Evolutionary conservation across 2,797 vertebrate species (phyloP).

Genomic region (Anabas testudineus): DNA sequence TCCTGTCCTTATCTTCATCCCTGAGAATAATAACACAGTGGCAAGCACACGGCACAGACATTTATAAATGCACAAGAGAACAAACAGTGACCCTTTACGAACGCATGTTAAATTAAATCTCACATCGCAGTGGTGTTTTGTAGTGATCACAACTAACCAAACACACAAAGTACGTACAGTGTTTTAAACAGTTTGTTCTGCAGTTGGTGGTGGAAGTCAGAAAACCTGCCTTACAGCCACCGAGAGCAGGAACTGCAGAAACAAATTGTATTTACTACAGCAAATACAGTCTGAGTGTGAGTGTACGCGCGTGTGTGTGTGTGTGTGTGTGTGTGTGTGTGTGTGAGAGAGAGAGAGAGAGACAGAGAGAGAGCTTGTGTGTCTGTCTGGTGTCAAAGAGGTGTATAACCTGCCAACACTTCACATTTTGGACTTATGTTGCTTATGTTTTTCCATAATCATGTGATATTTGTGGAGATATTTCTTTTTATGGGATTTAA

Average conservation of each 20-base stretch:
- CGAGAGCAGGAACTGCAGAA: conserved; percentile 43
- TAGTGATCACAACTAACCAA: conserved; percentile 67
- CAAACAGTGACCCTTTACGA: conserved; percentile 66
- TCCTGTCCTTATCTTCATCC: conserved; percentile 83
- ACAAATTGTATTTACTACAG: conserved; percentile 44
- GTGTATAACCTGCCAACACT: conserved; percentile 5
- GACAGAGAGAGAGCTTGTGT: too few species aligned
- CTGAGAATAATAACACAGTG: conserved; percentile 73
- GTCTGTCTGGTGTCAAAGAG: conserved; percentile 17
- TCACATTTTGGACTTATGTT: conserved; percentile 20
- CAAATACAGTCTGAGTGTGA: conserved; percentile 24
- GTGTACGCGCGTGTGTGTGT: conserved; percentile 9
- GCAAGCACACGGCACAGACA: conserved; percentile 68
- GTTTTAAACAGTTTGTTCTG: conserved; percentile 61
- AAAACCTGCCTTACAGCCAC: conserved; percentile 66
- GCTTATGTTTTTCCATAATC: conserved; percentile 11
- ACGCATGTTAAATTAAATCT: conserved; percentile 68
- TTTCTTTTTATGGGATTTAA: background rate
- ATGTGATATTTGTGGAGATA: conserved; percentile 2
- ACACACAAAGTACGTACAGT: conserved; percentile 30
- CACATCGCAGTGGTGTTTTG: conserved; percentile 62
- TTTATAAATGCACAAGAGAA: conserved; percentile 53
- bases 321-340: conserved; percentile 28
- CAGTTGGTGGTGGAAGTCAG: conserved; percentile 56
- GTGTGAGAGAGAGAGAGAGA: conserved; percentile 5